Base-by-base conservation (phyloP, 2,888 invertebrate genomes). In the Zelleria hepariella region DNA sequence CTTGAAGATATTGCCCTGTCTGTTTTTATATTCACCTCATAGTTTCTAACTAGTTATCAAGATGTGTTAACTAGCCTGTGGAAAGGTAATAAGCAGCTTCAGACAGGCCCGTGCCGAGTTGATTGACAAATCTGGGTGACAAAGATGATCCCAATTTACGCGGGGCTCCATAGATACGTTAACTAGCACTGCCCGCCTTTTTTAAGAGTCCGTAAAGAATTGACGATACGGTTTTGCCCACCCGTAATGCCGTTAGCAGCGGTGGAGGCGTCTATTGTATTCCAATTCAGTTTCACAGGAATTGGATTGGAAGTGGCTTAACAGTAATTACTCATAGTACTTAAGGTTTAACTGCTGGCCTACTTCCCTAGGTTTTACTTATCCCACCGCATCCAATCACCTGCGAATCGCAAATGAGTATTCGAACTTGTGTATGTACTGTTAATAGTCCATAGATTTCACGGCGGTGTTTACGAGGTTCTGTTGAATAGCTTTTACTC, bases 361-460 rank as follows among this genome's bases (percentile, higher is more conserved):
- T 5, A 32, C 32, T 32, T 55, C 20, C 10, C 7, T 20, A 23
- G 51, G 51, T 18, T 55, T 42, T 15, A 53, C 15, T n/a, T 51
- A 56, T 32, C 15, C 27, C 24, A 26, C 24, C 58, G 26, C 49
- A 21, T 26, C 58, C n/a, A 51, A 49, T 26, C 26, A 23, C 42
- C 15, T 56, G 24, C 21, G 48, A 42, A 24, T n/a, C 21, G 54
- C 23, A 53, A 58, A 51, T n/a, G 20, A 23, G 18, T 61, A 32
- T 51, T 26, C 32, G 55, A 26, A 77, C 75, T 73, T 72, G 75
- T 64, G 32, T 42, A 42, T 5, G 62, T 66, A 68, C 77, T 77
- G 79, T 77, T 82, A 78, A 82, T 77, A 69, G 74, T 69, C 67
- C 68, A 71, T 69, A 68, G 76, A 77, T 80, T 80, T 78, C 72